Evolutionary conservation across 2,113 vertebrate genomes (phyloP).

Genomic region (Myotis brandtii): DNA sequence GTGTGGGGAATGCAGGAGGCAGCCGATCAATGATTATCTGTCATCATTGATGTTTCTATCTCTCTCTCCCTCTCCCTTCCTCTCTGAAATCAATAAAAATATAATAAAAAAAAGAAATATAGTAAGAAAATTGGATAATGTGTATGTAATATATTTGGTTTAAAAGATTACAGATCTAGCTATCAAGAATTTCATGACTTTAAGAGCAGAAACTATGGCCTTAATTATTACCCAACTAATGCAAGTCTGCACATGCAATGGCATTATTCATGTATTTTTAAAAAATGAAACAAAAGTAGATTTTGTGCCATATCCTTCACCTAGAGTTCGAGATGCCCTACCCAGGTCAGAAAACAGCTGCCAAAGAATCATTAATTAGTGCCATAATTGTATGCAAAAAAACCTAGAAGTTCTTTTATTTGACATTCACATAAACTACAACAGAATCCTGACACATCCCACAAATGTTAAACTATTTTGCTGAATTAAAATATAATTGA

Average conservation of each 20-base stretch:
- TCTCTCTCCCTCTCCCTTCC: no score
- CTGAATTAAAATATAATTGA: constrained; percentile 36
- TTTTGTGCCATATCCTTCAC: not conserved
- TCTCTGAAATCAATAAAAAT: no score
- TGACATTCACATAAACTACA: constrained; percentile 22
- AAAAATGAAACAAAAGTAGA: constrained; percentile 8
- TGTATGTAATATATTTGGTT: not conserved
- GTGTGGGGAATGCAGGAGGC: no score
- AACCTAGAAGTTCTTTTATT: not conserved
- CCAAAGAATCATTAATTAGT: not conserved
- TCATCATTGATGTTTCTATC: no score
- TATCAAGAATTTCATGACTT: constrained; percentile 6
- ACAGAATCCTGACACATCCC: not conserved
- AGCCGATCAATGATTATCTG: no score
- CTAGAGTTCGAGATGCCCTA: not conserved
- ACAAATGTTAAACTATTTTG: constrained; percentile 7
- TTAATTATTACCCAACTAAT: constrained; percentile 7
- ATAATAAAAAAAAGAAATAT: not conserved
- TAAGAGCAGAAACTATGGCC: not conserved
- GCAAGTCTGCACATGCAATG: not conserved
- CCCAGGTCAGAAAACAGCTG: not conserved
- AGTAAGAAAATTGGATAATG: not conserved
- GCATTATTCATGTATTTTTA: not conserved
- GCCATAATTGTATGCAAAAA: not conserved
- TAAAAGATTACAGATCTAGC: not conserved